A percentile compares a stretch with the other conserved stretches of the same genome.
Evolutionary conservation across 2,888 invertebrate genomes (phyloP).

Genomic region (Blera fallax): DNA sequence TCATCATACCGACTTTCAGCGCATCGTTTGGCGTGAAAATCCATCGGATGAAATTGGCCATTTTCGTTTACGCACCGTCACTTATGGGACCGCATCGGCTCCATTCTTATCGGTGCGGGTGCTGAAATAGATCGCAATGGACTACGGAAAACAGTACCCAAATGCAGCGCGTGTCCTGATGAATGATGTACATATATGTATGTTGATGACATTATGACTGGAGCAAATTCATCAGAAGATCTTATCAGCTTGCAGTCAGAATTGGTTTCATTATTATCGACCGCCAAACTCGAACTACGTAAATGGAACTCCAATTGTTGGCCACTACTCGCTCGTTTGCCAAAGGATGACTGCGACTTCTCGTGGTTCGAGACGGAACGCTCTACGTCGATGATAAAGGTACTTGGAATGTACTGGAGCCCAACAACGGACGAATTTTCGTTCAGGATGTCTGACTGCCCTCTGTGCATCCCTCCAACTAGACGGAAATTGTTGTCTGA

Average conservation of each 20-base stretch:
- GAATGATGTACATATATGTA: too few relatives aligned
- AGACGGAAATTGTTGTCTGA: too few relatives aligned
- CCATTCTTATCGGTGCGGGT: neutral
- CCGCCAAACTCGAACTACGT: slow-evolving; percentile 26
- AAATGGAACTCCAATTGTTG: slow-evolving; percentile 46
- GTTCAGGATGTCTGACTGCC: neutral
- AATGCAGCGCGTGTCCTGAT: slow-evolving; percentile 8
- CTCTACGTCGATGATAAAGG: neutral
- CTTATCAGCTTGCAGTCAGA: slow-evolving; percentile 2
- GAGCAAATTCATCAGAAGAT: neutral
- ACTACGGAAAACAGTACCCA: neutral
- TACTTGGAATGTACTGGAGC: slow-evolving; percentile 48
- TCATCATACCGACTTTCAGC: neutral
- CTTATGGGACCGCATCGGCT: neutral
- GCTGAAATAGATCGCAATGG: neutral
- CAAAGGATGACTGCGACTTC: neutral
- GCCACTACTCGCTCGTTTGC: too few relatives aligned
- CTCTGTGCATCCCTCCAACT: too few relatives aligned
- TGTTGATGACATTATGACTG: slow-evolving; percentile 23
- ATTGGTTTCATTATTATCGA: slow-evolving; percentile 4
- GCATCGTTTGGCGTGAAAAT: slow-evolving; percentile 5
- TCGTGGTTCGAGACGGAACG: neutral
- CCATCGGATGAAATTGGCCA: neutral
- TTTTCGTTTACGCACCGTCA: neutral
- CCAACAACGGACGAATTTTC: slow-evolving; percentile 19